Conservation (phyloP, 2,888 invertebrate genomes). For the Plebejus argus region DNA sequence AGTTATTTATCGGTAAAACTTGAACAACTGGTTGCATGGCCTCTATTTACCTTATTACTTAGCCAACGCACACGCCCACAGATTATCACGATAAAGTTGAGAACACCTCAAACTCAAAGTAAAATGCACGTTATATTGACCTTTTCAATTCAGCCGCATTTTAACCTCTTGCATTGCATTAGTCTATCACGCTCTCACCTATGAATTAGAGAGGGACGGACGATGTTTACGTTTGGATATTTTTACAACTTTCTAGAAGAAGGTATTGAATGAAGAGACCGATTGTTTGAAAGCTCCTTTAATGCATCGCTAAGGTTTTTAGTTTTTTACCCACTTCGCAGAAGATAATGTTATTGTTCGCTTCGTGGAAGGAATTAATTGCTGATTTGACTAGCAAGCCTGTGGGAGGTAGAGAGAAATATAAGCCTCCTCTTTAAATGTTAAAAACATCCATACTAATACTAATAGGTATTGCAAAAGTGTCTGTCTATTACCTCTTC, state of each 20-base stretch:
- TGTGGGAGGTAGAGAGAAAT: neutral
- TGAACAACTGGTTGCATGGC: slow-evolving; percentile 53
- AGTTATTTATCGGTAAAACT: slow-evolving; percentile 40
- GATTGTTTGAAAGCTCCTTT: slow-evolving; percentile 29
- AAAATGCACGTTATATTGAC: slow-evolving; percentile 44
- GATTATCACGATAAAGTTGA: slow-evolving; percentile 51
- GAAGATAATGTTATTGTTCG: slow-evolving; percentile 18
- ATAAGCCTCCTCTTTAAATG: neutral
- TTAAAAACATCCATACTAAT: too few species aligned
- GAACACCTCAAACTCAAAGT: slow-evolving; percentile 50
- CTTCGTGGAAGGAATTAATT: slow-evolving; percentile 13
- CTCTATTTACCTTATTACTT: slow-evolving; percentile 70
- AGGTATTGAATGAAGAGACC: slow-evolving; percentile 19
- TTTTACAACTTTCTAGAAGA: slow-evolving; percentile 42
- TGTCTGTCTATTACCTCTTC: too few species aligned
- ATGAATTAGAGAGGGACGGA: slow-evolving; percentile 37
- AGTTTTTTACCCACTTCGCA: neutral
- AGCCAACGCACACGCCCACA: slow-evolving; percentile 68
- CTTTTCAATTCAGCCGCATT: slow-evolving; percentile 52
- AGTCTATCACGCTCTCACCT: slow-evolving; percentile 46
- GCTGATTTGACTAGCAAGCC: neutral
- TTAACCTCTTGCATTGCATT: slow-evolving; percentile 45
- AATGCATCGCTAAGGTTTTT: neutral
- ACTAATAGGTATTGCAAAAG: too few species aligned
- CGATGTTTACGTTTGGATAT: slow-evolving; percentile 37